These are phyloP conservation scores for Sarcophaga carnaria DNA, from an alignment of 2,888 invertebrate species.

Conservation along the genomic window DNA sequence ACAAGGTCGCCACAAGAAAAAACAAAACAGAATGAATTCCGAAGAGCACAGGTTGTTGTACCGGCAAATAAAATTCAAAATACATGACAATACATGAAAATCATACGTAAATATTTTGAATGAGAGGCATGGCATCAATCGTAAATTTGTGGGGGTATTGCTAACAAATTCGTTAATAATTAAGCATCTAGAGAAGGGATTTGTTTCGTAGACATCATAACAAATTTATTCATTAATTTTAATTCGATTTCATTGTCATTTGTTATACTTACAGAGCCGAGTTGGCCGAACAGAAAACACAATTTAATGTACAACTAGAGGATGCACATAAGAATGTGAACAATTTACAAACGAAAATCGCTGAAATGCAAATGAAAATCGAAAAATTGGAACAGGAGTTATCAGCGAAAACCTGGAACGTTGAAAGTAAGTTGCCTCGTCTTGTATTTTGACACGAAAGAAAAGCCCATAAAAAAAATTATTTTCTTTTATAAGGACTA, in stretches of 20 bases:
- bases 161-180: no score
- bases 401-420: conserved; percentile 81
- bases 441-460: background rate
- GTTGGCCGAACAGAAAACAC: conserved; percentile 78
- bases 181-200: background rate
- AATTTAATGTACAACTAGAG: conserved; percentile 79
- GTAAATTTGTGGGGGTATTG: no score
- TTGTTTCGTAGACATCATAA: background rate
- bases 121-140: no score
- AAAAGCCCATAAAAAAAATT: background rate
- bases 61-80: no score
- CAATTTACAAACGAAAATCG: conserved; percentile 78
- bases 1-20: no score
- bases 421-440: conserved; percentile 78
- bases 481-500: conserved; percentile 75
- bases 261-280: conserved; percentile 77
- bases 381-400: conserved; percentile 80
- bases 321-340: conserved; percentile 80
- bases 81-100: no score
- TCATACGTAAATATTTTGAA: no score
- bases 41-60: no score
- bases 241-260: background rate
- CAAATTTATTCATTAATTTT: conserved; percentile 12
- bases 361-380: conserved; percentile 79
- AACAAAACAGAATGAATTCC: no score